These are phyloP conservation scores for Planiliza haematocheilus DNA, from an alignment of 2,113 vertebrate genomes.

Conservation along the genomic window DNA sequence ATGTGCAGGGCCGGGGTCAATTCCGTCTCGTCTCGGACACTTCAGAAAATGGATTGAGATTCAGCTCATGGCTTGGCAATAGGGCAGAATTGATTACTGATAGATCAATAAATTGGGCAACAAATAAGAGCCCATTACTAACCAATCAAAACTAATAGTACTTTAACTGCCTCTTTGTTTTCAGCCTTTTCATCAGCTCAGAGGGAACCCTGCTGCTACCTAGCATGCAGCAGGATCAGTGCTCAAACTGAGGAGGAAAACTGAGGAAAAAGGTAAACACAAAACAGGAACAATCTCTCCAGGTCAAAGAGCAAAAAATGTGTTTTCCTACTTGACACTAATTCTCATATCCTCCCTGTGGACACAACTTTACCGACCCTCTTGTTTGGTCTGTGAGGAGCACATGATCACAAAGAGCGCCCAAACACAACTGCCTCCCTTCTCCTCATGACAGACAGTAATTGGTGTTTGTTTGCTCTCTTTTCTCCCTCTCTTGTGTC, in stretches of 20 bases:
- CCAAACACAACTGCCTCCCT: conserved; percentile 44
- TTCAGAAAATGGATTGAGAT: conserved; percentile 67
- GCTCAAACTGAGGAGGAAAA: conserved; percentile 35
- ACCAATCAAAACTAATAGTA: conserved; percentile 70
- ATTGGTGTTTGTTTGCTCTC: conserved; percentile 79
- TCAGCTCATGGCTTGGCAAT: conserved; percentile 60
- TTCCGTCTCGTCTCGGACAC: conserved; percentile 33
- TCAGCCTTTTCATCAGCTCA: conserved; percentile 42
- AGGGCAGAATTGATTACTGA: conserved; percentile 65
- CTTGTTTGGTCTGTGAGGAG: conserved; percentile 43
- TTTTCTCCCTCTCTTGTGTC: conserved; percentile 63
- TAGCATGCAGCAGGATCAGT: conserved; percentile 1
- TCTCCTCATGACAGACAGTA: conserved; percentile 66
- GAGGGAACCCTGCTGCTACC: conserved; percentile 23
- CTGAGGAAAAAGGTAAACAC: conserved; percentile 31
- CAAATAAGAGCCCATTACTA: conserved; percentile 69
- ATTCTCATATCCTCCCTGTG: conserved; percentile 36
- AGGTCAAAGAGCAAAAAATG: conserved; percentile 41
- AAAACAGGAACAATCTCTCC: conserved; percentile 27
- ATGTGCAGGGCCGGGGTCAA: conserved; percentile 25
- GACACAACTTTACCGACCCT: conserved; percentile 52
- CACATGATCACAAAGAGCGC: conserved; percentile 41
- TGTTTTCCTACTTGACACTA: conserved; percentile 55
- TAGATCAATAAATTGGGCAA: conserved; percentile 68
- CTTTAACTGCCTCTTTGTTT: conserved; percentile 64